phyloP scores from a whole-genome alignment of 2,113 vertebrate genomes.

The Urocitellus parryii region DNA sequence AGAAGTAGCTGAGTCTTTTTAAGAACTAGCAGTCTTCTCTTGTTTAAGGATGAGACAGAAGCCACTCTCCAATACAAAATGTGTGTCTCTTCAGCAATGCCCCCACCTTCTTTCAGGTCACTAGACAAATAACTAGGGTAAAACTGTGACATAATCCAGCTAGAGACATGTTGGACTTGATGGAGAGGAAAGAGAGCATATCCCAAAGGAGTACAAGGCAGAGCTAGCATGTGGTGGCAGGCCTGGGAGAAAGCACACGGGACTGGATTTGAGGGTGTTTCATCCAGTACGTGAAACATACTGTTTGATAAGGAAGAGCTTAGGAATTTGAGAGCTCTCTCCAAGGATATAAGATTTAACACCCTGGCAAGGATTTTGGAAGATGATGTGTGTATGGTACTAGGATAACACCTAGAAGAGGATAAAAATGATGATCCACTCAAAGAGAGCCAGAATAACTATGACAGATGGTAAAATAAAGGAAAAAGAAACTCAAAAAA shows the following conservation, averaged over 20 bases:
- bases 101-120: background rate
- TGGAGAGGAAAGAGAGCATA: background rate
- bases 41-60: background rate
- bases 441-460: background rate
- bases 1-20: background rate
- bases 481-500: background rate
- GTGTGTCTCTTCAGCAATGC: background rate
- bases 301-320: background rate
- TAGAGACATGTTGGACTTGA: background rate
- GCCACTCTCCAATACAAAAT: background rate
- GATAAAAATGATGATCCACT: background rate
- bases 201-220: background rate
- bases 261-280: background rate
- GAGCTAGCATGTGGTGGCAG: background rate
- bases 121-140: background rate
- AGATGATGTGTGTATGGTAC: background rate
- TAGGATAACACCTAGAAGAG: background rate
- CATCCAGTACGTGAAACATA: background rate
- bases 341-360: slow-evolving; percentile 24
- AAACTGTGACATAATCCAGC: background rate
- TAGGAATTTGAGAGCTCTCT: background rate
- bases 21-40: background rate
- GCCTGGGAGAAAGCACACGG: fast-evolving
- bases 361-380: background rate
- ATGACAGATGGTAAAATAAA: background rate